Evolutionary conservation across 1,140 invertebrate genomes (phyloP), one percentile per base, ranked within the genome.

Genomic region (Drosophila lini): DNA sequence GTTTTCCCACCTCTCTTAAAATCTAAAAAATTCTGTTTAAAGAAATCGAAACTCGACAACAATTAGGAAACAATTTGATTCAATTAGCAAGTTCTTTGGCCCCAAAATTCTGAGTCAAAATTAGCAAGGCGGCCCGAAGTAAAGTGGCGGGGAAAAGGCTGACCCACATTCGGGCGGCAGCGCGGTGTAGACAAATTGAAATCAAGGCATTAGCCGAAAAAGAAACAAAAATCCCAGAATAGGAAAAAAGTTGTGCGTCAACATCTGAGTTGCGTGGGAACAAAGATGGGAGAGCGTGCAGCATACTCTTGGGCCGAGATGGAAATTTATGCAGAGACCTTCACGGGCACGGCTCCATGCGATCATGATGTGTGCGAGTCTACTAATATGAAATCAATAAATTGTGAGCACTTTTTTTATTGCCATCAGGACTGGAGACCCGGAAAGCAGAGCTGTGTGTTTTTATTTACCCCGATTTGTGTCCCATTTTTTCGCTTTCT

Each of bases 381-480:
- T 68, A 57, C 79, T 86, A 86, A 89, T 89, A 89, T 78, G 80
- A 88, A 88, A 88, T 88, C 84, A 80, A 88, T 88, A 88, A 88
- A 88, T 84, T 76, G 78, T 78, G 74, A 80, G 80, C 64, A 73
- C 48, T 64, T 59, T 67, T 83, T 84, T 83, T 89, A 83, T 80
- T 83, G 75, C 63, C 80, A 62, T 63, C 60, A 22, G 31, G 44
- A 15, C 13, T 22, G 6, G 19, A 32, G 50, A 36, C 48, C 62
- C 52, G 16, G 44, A 68, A 71, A 70, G 36, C 57, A 44, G 42
- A 36, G 38, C 59, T 48, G 58, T 64, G 56, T 76, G 62, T 80
- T 84, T 86, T 82, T 86, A 82, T 86, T 82, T 80, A 74, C 65
- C 76, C 75, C 71, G 85, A 80, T 67, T 80, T 82, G 83, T 65